Base-by-base conservation (phyloP, 2,113 vertebrate species). In the Oryzias celebensis region DNA sequence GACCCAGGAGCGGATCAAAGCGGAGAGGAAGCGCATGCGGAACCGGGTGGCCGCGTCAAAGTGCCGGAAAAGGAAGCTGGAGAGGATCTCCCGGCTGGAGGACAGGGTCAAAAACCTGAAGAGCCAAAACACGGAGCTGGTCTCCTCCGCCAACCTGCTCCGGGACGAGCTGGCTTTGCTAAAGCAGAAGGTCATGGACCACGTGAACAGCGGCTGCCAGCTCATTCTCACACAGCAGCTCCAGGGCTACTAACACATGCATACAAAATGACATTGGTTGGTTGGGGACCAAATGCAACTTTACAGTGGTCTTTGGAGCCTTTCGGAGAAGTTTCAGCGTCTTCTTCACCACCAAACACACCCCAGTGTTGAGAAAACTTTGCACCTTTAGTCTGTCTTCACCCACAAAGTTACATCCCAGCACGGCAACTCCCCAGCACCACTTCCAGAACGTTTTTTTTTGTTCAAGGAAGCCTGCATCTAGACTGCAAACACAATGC, bases 171-270 rank as follows among this genome's bases (percentile, higher is more conserved):
- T 98, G 89, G 94, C 96, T 62, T 94, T 97, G 91, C 96, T 98
- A 81, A 96, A 98, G 85, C 96, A 98, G 84, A 96, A 98, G 92
- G 96, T 98, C 89, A 98, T 98, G 96, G 98, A 98, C 90, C 96
- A 98, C 85, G 96, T 98, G 75, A 98, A 97, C 90, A 98, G 96
- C 81, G 96, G 96, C 85, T 98, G 96, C 87, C 96, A 98, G 82
- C 95, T 98, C 73, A 98, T 98, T 89, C 88, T 98, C 88, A 98
- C 95, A 80, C 96, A 98, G 88, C 96, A 98, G 93, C 94, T 98
- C 90, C 96, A 98, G 70, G 94, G 95, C 31, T 98, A 94, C 90
- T 98, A 94, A 36, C 36, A 36, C 8, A 36, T 12, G 36, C 8
- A 10, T 58, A 47, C 17, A 46, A 36, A 51, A 50, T 24, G 57